A percentile compares a stretch with the other conserved stretches of the same genome.
Evolutionary conservation across 2,888 invertebrate genomes (phyloP).

Genomic region (Drosophila peninsularis): DNA sequence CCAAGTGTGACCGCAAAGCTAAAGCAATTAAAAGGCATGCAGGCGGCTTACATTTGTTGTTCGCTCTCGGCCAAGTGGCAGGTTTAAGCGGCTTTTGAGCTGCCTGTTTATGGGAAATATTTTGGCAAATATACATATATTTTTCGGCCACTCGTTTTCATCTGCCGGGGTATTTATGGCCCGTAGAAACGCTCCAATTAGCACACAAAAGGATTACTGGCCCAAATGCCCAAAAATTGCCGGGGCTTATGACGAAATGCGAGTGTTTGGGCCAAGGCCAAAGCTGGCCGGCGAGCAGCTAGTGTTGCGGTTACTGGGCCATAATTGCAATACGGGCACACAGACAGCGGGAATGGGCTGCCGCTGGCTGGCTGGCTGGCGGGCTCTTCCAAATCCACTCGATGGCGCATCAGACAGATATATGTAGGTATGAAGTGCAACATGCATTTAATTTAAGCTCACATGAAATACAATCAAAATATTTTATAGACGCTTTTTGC

Average conservation of each 20-base stretch:
- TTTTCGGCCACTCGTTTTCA: slow-evolving; percentile 35
- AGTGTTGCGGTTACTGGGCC: slow-evolving; percentile 49
- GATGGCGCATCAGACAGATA: slow-evolving; percentile 29
- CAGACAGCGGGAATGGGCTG: slow-evolving; percentile 5
- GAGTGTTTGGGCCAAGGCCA: slow-evolving; percentile 39
- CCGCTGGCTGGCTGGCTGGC: neutral
- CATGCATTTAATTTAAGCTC: slow-evolving; percentile 68
- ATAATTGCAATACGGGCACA: slow-evolving; percentile 50
- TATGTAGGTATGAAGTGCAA: slow-evolving; percentile 44
- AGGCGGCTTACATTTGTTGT: slow-evolving; percentile 56
- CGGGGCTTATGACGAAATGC: slow-evolving; percentile 34
- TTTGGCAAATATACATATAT: slow-evolving; percentile 40
- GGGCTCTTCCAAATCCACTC: slow-evolving; percentile 37
- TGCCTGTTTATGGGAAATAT: slow-evolving; percentile 62
- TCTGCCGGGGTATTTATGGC: slow-evolving; percentile 50
- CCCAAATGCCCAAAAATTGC: slow-evolving; percentile 59
- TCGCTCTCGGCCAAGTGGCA: slow-evolving; percentile 50
- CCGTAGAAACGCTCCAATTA: slow-evolving; percentile 70
- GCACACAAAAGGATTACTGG: slow-evolving; percentile 73
- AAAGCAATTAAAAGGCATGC: slow-evolving; percentile 50
- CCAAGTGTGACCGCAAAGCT: slow-evolving; percentile 40
- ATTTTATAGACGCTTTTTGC: slow-evolving; percentile 54
- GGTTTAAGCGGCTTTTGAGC: slow-evolving; percentile 62
- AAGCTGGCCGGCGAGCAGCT: slow-evolving; percentile 23
- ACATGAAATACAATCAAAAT: slow-evolving; percentile 61